A percentile compares a stretch with the other conserved stretches of the same genome.
Conservation (phyloP, 1,140 invertebrate genomes). For the Cyphomyrmex costatus region DNA sequence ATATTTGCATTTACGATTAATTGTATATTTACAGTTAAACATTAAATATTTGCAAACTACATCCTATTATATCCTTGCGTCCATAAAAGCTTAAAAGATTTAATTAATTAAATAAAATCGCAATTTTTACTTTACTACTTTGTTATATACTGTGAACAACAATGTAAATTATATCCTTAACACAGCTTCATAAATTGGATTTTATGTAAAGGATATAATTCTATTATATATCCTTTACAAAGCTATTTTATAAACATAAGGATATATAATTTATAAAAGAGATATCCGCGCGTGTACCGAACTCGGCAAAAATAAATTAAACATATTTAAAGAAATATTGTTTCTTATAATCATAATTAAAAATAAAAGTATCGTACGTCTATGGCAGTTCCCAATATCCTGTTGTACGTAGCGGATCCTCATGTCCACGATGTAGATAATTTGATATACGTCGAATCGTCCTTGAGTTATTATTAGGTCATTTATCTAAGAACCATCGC, state of each 20-base stretch:
- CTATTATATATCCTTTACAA: no score
- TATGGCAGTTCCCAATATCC: conserved; percentile 78
- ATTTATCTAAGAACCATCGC: conserved; percentile 67
- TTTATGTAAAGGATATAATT: no score
- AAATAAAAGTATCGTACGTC: conserved; percentile 74
- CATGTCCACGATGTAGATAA: conserved; percentile 72
- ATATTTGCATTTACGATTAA: background rate
- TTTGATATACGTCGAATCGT: conserved; percentile 17
- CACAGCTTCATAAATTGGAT: no score
- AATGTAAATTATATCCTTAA: background rate
- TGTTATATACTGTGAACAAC: background rate
- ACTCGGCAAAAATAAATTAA: background rate
- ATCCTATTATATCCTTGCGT: background rate
- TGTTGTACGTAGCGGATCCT: conserved; percentile 82
- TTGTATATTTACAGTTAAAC: background rate
- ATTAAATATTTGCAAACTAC: conserved; percentile 5
- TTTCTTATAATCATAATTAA: background rate
- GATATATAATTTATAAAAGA: background rate
- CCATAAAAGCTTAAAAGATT: background rate
- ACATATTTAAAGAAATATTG: background rate
- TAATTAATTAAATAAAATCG: background rate
- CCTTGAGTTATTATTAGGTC: conserved; percentile 70
- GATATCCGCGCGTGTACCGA: background rate
- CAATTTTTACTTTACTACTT: background rate
- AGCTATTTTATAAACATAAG: background rate